Conservation (phyloP, 2,888 invertebrate species). For the Caenorhabditis japonica region DNA sequence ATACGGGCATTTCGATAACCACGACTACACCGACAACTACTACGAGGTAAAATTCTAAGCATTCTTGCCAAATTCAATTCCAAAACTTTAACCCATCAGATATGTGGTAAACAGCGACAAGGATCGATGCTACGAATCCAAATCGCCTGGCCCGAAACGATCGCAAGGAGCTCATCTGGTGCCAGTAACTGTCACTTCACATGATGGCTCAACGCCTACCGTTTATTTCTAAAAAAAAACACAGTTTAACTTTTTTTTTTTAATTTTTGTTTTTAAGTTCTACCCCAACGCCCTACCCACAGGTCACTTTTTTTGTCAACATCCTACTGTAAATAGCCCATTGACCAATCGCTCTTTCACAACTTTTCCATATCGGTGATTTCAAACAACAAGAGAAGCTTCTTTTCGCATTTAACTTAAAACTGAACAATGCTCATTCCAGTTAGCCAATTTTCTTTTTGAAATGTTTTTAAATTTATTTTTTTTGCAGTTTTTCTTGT, state of each 20-base stretch:
- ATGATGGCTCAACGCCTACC: conserved; percentile 66
- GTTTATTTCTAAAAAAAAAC: conserved; percentile 67
- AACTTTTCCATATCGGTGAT: conserved; percentile 47
- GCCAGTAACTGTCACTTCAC: conserved; percentile 67
- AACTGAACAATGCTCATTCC: conserved; percentile 45
- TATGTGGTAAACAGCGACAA: conserved; percentile 59
- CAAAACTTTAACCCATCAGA: conserved; percentile 6
- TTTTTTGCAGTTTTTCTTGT: conserved; percentile 35
- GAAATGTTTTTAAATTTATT: conserved; percentile 1
- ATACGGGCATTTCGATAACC: conserved; percentile 65
- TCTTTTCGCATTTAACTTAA: neutral
- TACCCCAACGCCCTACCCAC: conserved; percentile 25
- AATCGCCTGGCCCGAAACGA: conserved; percentile 61
- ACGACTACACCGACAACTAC: conserved; percentile 60
- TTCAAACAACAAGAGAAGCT: too few species aligned
- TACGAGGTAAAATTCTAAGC: conserved; percentile 32
- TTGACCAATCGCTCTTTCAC: conserved; percentile 19
- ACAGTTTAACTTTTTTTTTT: conserved; percentile 12
- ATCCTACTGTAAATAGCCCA: conserved; percentile 29
- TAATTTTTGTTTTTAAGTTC: neutral
- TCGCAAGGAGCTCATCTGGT: conserved; percentile 67
- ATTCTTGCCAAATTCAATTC: neutral
- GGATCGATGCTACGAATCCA: conserved; percentile 59
- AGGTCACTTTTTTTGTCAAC: conserved; percentile 11
- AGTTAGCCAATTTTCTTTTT: conserved; percentile 1